A percentile compares a stretch with the other conserved stretches of the same genome.
phyloP scores from a whole-genome alignment of 2,113 vertebrate species.

The Fulica atra region DNA sequence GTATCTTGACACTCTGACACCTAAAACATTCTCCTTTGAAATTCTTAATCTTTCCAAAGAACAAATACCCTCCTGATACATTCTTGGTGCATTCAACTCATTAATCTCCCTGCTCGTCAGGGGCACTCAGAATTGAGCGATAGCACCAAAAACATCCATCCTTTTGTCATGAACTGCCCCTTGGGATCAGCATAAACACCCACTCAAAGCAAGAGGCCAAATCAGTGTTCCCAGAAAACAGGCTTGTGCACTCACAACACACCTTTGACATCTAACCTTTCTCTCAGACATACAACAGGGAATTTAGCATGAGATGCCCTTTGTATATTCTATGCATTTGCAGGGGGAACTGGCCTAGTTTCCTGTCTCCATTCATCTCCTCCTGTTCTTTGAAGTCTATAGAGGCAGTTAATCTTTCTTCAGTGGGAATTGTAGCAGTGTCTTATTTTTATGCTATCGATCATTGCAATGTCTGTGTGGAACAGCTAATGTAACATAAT shows the following conservation, averaged over 20 bases:
- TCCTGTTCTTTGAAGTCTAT: neutral
- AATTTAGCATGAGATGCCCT: neutral
- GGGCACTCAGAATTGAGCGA: neutral
- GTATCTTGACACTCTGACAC: neutral
- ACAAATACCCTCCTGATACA: neutral
- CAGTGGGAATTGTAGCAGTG: neutral
- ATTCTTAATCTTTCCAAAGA: conserved; percentile 18
- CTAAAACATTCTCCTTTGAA: neutral
- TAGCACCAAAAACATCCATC: neutral
- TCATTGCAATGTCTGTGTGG: neutral
- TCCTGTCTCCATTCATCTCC: neutral
- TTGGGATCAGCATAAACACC: neutral
- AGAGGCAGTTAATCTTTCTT: neutral
- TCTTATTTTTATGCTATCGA: neutral
- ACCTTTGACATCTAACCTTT: neutral
- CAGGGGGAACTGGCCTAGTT: neutral
- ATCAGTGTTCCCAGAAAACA: neutral
- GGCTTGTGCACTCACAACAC: neutral
- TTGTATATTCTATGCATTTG: neutral
- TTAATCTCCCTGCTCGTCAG: conserved; percentile 44
- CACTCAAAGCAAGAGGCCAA: neutral
- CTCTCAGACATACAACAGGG: neutral
- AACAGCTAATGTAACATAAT: conserved; percentile 9
- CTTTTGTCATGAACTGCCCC: neutral
- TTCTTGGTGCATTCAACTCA: neutral